These are phyloP conservation scores for Lepidonotus clava DNA, from an alignment of 2,888 invertebrate species.

Conservation along the genomic window DNA sequence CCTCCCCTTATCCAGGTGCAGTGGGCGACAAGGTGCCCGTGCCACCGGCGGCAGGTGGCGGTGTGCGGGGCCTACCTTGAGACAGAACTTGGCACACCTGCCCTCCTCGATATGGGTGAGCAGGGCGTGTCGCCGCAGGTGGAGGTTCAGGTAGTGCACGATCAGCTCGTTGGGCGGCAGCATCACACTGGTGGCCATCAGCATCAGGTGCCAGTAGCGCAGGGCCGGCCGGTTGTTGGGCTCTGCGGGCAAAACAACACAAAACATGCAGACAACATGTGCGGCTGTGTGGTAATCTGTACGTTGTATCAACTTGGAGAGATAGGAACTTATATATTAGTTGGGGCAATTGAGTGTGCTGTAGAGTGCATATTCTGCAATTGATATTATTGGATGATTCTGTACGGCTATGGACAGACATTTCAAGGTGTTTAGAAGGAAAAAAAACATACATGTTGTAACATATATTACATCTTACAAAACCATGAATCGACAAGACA, in stretches of 20 bases:
- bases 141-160: conserved; percentile 92
- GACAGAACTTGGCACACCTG: conserved; percentile 94
- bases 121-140: conserved; percentile 92
- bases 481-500: too few relatives aligned
- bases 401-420: too few relatives aligned
- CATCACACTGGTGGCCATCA: conserved; percentile 90
- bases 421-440: too few relatives aligned
- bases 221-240: conserved; percentile 51
- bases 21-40: too few relatives aligned
- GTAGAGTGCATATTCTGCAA: too few relatives aligned
- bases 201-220: conserved; percentile 94
- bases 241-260: neutral
- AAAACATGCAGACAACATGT: neutral
- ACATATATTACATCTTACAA: too few relatives aligned
- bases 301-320: too few relatives aligned
- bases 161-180: conserved; percentile 92
- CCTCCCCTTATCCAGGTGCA: too few relatives aligned
- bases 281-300: neutral
- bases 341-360: neutral
- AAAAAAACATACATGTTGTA: too few relatives aligned
- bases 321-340: too few relatives aligned
- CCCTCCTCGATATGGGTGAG: conserved; percentile 95
- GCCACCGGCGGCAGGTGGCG: neutral
- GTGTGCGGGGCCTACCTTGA: conserved; percentile 80
- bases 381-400: too few relatives aligned